phyloP scores from a whole-genome alignment of 37 sponge, comb jelly and placozoan genomes.

The Hexactinellida sp. region DNA sequence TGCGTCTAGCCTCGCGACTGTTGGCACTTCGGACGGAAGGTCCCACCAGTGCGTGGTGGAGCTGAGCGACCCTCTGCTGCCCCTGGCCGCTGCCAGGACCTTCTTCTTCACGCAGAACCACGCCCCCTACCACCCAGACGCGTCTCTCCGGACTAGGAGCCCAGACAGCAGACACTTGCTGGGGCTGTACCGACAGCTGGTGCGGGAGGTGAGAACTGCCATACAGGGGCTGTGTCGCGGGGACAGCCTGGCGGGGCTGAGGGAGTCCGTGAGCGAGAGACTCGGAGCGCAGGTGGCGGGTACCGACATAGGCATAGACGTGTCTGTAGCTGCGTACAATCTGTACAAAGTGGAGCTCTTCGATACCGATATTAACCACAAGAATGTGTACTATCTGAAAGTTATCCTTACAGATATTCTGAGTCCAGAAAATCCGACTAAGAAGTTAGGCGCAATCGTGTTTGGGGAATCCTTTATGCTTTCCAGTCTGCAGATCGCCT shows the following conservation, averaged over 20 bases:
- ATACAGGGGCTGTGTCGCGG: not conserved
- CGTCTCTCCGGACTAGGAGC: not conserved
- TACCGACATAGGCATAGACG: not conserved
- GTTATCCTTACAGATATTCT: not conserved
- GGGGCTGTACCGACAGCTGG: not conserved
- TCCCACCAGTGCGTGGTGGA: not conserved
- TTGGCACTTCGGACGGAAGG: not conserved
- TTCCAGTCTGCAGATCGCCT: not conserved
- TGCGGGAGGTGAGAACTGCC: not conserved
- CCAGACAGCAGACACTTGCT: not conserved
- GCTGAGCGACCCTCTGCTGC: not conserved
- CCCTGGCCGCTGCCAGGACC: not conserved
- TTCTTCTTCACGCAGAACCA: not conserved
- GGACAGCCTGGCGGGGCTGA: not conserved
- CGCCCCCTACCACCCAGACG: not conserved
- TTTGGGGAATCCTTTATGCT: not conserved
- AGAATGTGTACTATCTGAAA: not conserved
- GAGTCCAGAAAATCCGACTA: not conserved
- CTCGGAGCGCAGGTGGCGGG: not conserved
- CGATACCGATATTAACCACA: not conserved
- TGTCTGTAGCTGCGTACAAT: not conserved
- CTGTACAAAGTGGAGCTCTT: not conserved
- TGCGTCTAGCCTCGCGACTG: not conserved
- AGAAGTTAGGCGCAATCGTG: constrained; percentile 3
- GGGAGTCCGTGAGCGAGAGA: not conserved